These are phyloP conservation scores for Dromius quadrimaculatus DNA, from an alignment of 2,888 invertebrate genomes.

Conservation along the genomic window DNA sequence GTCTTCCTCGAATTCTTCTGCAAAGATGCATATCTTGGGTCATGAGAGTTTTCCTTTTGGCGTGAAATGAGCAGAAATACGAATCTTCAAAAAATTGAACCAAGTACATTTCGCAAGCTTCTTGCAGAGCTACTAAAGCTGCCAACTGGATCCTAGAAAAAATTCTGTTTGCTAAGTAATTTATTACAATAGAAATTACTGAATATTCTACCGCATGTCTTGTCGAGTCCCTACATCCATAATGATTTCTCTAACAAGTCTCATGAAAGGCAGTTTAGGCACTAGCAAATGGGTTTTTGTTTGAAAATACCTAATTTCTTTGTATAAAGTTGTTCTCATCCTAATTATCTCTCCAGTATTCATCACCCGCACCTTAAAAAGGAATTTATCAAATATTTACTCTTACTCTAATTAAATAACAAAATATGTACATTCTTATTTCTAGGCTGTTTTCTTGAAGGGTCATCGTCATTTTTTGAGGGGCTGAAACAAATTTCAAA, in stretches of 20 bases:
- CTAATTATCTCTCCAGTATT: background rate
- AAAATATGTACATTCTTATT: too few relatives aligned
- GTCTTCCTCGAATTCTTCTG: too few relatives aligned
- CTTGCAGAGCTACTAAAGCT: constrained; percentile 69
- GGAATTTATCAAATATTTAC: too few relatives aligned
- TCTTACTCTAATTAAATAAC: too few relatives aligned
- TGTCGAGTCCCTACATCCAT: too few relatives aligned
- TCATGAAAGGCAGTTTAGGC: constrained; percentile 66
- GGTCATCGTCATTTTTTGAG: background rate
- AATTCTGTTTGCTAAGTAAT: too few relatives aligned
- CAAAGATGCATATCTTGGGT: constrained; percentile 67
- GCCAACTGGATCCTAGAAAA: too few relatives aligned
- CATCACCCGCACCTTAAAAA: background rate
- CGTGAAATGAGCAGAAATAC: constrained; percentile 65
- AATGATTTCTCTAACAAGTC: constrained; percentile 67
- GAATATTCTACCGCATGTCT: too few relatives aligned
- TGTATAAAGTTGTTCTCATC: constrained; percentile 27
- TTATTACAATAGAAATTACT: too few relatives aligned
- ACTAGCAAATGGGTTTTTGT: constrained; percentile 61
- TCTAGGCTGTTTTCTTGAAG: too few relatives aligned
- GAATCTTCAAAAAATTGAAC: constrained; percentile 68
- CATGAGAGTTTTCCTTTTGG: constrained; percentile 67
- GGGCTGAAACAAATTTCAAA: constrained; percentile 13
- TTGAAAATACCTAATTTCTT: constrained; percentile 61
- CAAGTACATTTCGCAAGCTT: constrained; percentile 68